Evolutionary conservation across 2,113 vertebrate genomes (phyloP), one percentile per base, ranked within the genome.

Genomic region (Brienomyrus brachyistius): DNA sequence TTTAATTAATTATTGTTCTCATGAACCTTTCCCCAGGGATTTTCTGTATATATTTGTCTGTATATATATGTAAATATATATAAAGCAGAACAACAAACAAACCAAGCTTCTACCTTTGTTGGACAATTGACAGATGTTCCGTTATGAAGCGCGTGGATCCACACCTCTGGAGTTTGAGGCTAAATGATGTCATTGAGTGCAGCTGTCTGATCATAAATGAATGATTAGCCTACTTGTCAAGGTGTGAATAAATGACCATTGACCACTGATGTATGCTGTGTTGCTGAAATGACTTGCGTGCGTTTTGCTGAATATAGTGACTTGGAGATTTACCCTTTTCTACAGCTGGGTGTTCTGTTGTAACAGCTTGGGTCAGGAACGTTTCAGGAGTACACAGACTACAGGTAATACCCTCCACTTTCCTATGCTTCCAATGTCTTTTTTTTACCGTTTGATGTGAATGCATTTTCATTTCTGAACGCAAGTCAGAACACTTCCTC

Each of bases 31-130:
- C 85, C 66, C 89, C 91, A 88, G 90, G 92, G 91, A 90, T 93
- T 91, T 10, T 95, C 88, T 94, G 93, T 95, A 93, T 92, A 93
- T 95, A 93, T 93, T 93, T 93, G 94, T 93, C 94, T 87, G 54
- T 87, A 87, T 48, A 45, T 89, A 87, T 86, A 86, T 45, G 10
- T 82, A 82, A 45, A 82, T 82, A 43, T 94, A 92, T 91, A 92
- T 89, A 91, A 93, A 54, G 50, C 90, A 93, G 91, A 90, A 92
- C 91, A 90, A 91, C 35, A 90, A 89, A 92, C 90, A 91, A 92
- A 91, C 88, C 92, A 91, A 88, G 87, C 82, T 92, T 85, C 77
- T 89, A 89, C 80, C 80, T 89, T 89, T 89, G 52, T 85, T 89
- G 89, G 50, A 91, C 90, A 89, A 87, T 83, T 89, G 85, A 88